Conservation (phyloP, 2,888 invertebrate species). For the Pelosia muscerda region DNA sequence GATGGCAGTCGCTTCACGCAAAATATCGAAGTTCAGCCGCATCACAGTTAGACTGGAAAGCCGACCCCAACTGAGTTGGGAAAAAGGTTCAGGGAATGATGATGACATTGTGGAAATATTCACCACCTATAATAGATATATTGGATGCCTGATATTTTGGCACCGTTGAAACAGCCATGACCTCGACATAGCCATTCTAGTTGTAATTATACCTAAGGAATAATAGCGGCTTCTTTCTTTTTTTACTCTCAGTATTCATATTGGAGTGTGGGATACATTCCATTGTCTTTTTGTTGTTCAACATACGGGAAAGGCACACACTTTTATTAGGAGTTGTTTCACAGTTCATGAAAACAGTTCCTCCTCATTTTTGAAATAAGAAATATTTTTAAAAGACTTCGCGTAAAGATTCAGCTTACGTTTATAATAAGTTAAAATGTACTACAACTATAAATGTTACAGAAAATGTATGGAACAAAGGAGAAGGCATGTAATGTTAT, state of each 20-base stretch:
- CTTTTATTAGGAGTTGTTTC: constrained; percentile 47
- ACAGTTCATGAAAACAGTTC: constrained; percentile 43
- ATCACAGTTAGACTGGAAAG: no score
- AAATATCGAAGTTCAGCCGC: no score
- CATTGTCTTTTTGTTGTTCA: constrained; percentile 41
- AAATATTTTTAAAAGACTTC: constrained; percentile 31
- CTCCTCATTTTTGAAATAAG: constrained; percentile 37
- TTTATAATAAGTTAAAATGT: constrained; percentile 40
- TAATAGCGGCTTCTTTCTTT: constrained; percentile 10
- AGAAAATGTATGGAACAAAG: constrained; percentile 29
- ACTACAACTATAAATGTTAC: constrained; percentile 46
- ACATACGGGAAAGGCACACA: constrained; percentile 52
- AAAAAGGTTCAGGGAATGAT: no score
- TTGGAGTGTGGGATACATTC: constrained; percentile 43
- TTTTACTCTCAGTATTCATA: constrained; percentile 31
- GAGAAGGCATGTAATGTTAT: neutral
- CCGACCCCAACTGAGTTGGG: no score
- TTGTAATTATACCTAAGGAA: constrained; percentile 16
- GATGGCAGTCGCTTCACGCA: no score
- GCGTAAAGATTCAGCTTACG: constrained; percentile 38
- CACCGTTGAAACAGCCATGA: neutral
- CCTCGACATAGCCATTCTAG: neutral
- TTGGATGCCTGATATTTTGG: neutral
- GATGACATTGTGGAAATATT: no score
- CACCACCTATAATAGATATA: no score